A percentile compares a stretch with the other conserved stretches of the same genome.
Conservation (phyloP, 2,113 vertebrate species). For the Notarius quadriscutis region DNA sequence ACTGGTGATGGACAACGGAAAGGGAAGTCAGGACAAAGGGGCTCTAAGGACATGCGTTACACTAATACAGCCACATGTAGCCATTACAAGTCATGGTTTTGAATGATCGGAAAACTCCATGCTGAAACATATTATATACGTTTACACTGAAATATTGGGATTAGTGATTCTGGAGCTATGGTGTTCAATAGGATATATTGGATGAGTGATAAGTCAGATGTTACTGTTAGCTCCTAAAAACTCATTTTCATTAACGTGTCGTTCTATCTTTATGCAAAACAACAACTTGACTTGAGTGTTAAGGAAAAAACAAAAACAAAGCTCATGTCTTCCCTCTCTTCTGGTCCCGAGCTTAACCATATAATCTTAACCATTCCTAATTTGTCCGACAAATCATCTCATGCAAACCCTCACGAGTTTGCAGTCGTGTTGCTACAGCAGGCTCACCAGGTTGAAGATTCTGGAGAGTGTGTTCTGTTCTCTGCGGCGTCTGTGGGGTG, state of each 20-base stretch:
- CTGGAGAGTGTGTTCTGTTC: conserved; percentile 76
- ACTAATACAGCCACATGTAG: neutral
- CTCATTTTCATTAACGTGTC: neutral
- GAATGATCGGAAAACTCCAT: neutral
- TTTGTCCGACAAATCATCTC: neutral
- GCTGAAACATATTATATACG: neutral
- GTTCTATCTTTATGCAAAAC: neutral
- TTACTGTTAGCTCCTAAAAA: neutral
- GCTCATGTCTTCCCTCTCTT: neutral
- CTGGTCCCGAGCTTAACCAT: too few relatives aligned
- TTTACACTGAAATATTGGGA: neutral
- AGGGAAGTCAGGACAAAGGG: neutral
- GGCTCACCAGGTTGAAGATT: conserved; percentile 79
- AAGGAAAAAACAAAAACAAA: too few relatives aligned
- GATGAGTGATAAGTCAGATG: neutral
- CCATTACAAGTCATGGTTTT: neutral
- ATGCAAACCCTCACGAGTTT: neutral
- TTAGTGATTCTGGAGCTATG: neutral
- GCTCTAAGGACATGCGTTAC: neutral
- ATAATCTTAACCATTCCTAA: neutral
- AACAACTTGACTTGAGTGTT: neutral
- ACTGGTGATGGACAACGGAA: neutral
- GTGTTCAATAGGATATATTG: neutral
- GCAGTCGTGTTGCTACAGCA: conserved; percentile 7
- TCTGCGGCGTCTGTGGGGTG: conserved; percentile 71